phyloP scores from a whole-genome alignment of 1,140 invertebrate genomes.

The Drosophila tropicalis region DNA sequence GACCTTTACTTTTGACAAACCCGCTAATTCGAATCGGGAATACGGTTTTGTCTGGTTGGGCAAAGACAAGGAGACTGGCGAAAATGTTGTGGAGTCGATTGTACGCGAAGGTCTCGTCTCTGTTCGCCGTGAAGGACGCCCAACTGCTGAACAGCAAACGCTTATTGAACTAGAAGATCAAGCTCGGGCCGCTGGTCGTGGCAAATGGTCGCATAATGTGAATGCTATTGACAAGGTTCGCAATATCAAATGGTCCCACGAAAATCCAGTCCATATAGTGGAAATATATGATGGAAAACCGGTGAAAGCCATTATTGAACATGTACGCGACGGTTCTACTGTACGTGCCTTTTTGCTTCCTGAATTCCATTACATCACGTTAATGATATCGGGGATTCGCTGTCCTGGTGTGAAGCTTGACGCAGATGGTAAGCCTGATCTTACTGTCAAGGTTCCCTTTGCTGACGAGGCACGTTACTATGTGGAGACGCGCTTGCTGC shows the following conservation, averaged over 20 bases:
- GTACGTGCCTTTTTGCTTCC: conserved; percentile 94
- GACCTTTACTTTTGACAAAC: conserved; percentile 89
- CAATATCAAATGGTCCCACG: conserved; percentile 93
- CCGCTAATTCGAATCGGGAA: conserved; percentile 90
- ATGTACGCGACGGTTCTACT: conserved; percentile 98
- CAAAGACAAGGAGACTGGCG: conserved; percentile 89
- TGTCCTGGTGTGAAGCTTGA: conserved; percentile 91
- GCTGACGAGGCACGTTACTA: conserved; percentile 89
- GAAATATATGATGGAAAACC: conserved; percentile 92
- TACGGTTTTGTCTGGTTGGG: conserved; percentile 95
- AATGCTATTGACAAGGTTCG: conserved; percentile 88
- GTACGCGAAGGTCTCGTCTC: conserved; percentile 94
- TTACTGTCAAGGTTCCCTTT: conserved; percentile 83
- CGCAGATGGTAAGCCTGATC: conserved; percentile 87
- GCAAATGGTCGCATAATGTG: conserved; percentile 89
- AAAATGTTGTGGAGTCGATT: conserved; percentile 94
- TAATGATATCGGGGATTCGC: conserved; percentile 97
- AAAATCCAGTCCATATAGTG: conserved; percentile 92
- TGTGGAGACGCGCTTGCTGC: conserved; percentile 94
- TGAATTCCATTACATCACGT: conserved; percentile 90
- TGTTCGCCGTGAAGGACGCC: conserved; percentile 90
- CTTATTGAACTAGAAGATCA: conserved; percentile 95
- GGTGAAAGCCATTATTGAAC: conserved; percentile 94
- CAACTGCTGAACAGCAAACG: conserved; percentile 87
- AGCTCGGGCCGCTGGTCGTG: conserved; percentile 93